phyloP scores from a whole-genome alignment of 2,113 vertebrate genomes.

The Tragelaphus scriptus region DNA sequence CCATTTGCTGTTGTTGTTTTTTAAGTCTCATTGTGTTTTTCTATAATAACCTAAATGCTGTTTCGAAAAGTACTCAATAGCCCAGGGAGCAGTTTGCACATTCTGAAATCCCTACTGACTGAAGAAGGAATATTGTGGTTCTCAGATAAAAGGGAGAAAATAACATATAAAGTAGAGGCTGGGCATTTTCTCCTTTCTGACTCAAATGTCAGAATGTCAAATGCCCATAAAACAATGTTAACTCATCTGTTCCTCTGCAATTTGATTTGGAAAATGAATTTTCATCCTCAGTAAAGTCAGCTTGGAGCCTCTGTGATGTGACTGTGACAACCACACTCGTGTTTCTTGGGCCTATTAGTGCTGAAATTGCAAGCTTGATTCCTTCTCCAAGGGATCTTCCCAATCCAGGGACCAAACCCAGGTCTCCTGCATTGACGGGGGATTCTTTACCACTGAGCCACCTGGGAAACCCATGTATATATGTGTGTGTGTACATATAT shows the following conservation, averaged over 20 bases:
- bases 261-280: conserved; percentile 1
- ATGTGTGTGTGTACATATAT: neutral
- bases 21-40: neutral
- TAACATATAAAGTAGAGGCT: neutral
- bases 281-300: neutral
- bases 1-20: neutral
- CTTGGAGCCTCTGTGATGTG: neutral
- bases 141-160: neutral
- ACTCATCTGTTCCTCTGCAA: conserved; percentile 5
- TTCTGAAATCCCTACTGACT: neutral
- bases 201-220: neutral
- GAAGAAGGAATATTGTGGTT: neutral
- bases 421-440: neutral
- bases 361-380: neutral
- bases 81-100: neutral
- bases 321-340: neutral
- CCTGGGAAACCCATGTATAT: neutral
- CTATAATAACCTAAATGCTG: neutral
- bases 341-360: neutral
- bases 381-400: neutral
- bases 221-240: neutral
- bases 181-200: neutral
- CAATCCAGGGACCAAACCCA: neutral
- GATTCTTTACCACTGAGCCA: neutral
- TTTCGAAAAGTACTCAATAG: neutral